Percentiles rank a stretch among this genome's conserved stretches.
These are phyloP conservation scores for Cryptus armator DNA, from an alignment of 2,888 invertebrate species.

Conservation along the genomic window DNA sequence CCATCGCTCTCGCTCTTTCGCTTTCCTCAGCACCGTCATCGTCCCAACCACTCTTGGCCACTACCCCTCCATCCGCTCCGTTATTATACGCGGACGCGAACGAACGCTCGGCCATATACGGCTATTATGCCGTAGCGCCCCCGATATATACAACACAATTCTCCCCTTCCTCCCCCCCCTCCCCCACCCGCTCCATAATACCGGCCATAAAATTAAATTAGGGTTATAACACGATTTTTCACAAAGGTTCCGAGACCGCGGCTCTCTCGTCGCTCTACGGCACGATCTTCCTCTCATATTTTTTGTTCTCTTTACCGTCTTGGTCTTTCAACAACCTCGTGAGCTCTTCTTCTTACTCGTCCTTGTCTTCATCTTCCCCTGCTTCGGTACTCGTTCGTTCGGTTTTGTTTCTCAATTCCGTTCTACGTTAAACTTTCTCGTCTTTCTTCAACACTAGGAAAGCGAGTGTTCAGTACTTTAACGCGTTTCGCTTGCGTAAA, in stretches of 20 bases:
- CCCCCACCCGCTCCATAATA: slow-evolving; percentile 78
- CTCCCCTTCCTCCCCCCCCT: slow-evolving; percentile 12
- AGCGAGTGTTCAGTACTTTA: too few relatives aligned
- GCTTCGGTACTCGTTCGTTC: slow-evolving; percentile 34
- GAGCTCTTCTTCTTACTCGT: slow-evolving; percentile 54
- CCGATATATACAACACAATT: slow-evolving; percentile 72
- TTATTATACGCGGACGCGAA: slow-evolving; percentile 76
- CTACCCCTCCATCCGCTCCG: slow-evolving; percentile 69
- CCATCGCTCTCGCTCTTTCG: slow-evolving; percentile 51
- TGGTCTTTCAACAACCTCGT: slow-evolving; percentile 62
- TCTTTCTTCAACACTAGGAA: not conserved
- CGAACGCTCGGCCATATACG: slow-evolving; percentile 74
- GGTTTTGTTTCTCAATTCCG: slow-evolving; percentile 54
- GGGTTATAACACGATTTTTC: slow-evolving; percentile 85
- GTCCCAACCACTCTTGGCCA: slow-evolving; percentile 51
- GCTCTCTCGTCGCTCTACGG: slow-evolving; percentile 50
- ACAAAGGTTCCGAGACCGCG: slow-evolving; percentile 81
- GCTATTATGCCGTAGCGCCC: slow-evolving; percentile 76
- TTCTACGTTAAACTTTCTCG: slow-evolving; percentile 5
- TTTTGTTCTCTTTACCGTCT: slow-evolving; percentile 31
- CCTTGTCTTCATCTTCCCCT: slow-evolving; percentile 52
- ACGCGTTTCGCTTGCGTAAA: too few relatives aligned
- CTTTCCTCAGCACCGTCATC: slow-evolving; percentile 58
- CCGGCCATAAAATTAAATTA: slow-evolving; percentile 85
- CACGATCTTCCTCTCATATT: slow-evolving; percentile 56